Evolutionary conservation across 2,113 vertebrate species (phyloP), one percentile per base, ranked within the genome.

Genomic region (Dendrocopos noguchii): DNA sequence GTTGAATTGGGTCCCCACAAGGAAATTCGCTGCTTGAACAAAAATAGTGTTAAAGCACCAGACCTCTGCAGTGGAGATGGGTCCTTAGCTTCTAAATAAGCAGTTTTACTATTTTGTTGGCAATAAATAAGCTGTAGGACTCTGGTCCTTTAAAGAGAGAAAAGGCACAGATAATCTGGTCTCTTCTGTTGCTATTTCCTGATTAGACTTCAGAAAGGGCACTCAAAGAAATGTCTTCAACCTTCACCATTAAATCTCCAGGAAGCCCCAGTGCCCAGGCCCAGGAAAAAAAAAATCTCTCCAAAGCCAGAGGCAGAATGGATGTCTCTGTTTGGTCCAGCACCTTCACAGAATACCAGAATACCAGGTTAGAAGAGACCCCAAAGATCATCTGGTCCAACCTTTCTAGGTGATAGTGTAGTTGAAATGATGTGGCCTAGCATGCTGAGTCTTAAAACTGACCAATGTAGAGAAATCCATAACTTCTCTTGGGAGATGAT

Each of bases 91-190:
- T 91, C 75, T 65, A 66, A 89, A 67, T 17, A 79, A 67, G 78
- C 12, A 39, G 34, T 89, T 91, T 79, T 50, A 66, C 28, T 56
- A 55, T 75, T 71, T 92, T 50, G 28, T 76, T 10, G 14, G 60
- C 91, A 56, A 66, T 52, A 94, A 94, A 82, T 83, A 91, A 80
- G 67, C 46, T 5, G 18, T 12, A 76, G 91, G 81, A 92, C 89
- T 82, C 63, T 4, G 3, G n/a, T 61, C 71, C 79, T 93, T 82
- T 84, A 82, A 84, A 91, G 88, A 84, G 80, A 91, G 72, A 60
- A 91, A 91, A 90, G 81, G 63, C 65, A 71, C 20, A 60, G 79
- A 60, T 87, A 87, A 87, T 80, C 68, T 91, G 60, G 15, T 90
- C 80, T 83, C 67, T 82, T 70, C 8, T 8, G 7, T 85, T 94